Evolutionary conservation across 2,888 invertebrate genomes (phyloP).

Genomic region (Drosophila subquinaria): DNA sequence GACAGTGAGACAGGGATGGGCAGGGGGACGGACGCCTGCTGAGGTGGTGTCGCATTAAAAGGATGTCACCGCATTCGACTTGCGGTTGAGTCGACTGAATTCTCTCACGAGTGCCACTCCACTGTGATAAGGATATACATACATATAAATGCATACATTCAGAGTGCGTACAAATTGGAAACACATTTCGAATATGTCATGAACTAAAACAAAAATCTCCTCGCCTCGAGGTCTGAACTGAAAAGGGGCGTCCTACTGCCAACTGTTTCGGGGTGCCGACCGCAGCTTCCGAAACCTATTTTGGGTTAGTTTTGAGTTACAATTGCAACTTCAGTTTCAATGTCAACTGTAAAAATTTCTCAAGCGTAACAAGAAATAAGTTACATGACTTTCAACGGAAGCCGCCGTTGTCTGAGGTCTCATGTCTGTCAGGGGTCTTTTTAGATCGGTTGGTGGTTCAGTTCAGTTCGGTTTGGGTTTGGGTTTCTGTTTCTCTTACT

Average conservation of each 20-base stretch:
- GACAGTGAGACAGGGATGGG: constrained; percentile 2
- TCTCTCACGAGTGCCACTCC: constrained; percentile 82
- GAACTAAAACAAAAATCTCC: constrained; percentile 53
- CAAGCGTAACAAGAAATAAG: constrained; percentile 81
- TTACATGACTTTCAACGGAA: constrained; percentile 78
- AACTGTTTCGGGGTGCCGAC: constrained; percentile 64
- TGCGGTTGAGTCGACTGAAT: constrained; percentile 75
- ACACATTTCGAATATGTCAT: constrained; percentile 72
- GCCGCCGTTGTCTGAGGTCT: constrained; percentile 34
- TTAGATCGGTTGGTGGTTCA: constrained; percentile 35
- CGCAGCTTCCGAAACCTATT: constrained; percentile 85
- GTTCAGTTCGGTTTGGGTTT: constrained; percentile 25
- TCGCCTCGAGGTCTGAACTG: constrained; percentile 18
- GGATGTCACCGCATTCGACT: constrained; percentile 76
- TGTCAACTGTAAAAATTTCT: constrained; percentile 78
- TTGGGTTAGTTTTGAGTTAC: constrained; percentile 79
- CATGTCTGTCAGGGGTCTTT: constrained; percentile 46
- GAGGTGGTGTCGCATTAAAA: constrained; percentile 80
- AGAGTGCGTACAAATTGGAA: constrained; percentile 73
- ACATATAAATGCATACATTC: too few relatives aligned
- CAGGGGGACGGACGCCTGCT: constrained; percentile 68
- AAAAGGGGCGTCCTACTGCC: constrained; percentile 53
- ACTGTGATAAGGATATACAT: constrained; percentile 71
- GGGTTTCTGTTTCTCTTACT: constrained; percentile 28
- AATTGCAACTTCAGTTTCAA: constrained; percentile 76